phyloP scores from a whole-genome alignment of 92 coral and sea anemone species.

The Isaurus tuberculatus region DNA sequence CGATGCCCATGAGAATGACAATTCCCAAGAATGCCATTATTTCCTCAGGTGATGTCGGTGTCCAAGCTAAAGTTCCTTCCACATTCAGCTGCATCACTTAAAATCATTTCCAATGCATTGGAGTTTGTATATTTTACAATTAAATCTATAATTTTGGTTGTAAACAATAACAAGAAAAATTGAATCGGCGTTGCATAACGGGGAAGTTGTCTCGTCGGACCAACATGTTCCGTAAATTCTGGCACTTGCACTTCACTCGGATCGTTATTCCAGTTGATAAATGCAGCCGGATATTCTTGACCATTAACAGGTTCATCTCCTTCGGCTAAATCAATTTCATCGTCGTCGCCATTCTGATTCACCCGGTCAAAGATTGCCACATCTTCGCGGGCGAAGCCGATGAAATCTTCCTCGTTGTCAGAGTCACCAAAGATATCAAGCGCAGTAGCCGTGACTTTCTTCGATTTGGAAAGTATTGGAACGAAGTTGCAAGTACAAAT shows the following conservation, averaged over 20 bases:
- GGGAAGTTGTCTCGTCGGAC: slow-evolving; percentile 29
- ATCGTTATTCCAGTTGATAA: slow-evolving; percentile 28
- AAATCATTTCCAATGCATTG: slow-evolving; percentile 17
- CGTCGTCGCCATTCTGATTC: slow-evolving; percentile 29
- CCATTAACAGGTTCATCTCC: slow-evolving; percentile 13
- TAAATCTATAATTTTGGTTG: slow-evolving; percentile 15
- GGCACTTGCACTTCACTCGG: slow-evolving; percentile 19
- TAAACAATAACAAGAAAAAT: slow-evolving; percentile 35
- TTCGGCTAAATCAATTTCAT: slow-evolving; percentile 30
- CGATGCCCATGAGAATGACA: too few species aligned
- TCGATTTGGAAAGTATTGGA: slow-evolving; percentile 34
- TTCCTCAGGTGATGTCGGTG: too few species aligned
- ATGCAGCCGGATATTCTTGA: slow-evolving; percentile 11
- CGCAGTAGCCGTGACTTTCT: slow-evolving; percentile 37
- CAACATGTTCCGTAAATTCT: slow-evolving; percentile 20
- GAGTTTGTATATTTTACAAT: slow-evolving; percentile 29
- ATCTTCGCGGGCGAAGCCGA: slow-evolving; percentile 30
- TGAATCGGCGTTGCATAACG: slow-evolving; percentile 17
- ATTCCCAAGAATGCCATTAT: too few species aligned
- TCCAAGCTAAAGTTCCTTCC: too few species aligned
- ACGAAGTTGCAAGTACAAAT: slow-evolving; percentile 32
- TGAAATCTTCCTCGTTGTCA: slow-evolving; percentile 36
- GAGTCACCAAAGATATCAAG: slow-evolving; percentile 39
- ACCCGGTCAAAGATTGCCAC: slow-evolving; percentile 26
- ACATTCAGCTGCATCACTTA: slow-evolving; percentile 36